Percentiles rank a stretch among this genome's conserved stretches.
Conservation (phyloP, 2,888 invertebrate species). For the Laspeyria flexula region DNA sequence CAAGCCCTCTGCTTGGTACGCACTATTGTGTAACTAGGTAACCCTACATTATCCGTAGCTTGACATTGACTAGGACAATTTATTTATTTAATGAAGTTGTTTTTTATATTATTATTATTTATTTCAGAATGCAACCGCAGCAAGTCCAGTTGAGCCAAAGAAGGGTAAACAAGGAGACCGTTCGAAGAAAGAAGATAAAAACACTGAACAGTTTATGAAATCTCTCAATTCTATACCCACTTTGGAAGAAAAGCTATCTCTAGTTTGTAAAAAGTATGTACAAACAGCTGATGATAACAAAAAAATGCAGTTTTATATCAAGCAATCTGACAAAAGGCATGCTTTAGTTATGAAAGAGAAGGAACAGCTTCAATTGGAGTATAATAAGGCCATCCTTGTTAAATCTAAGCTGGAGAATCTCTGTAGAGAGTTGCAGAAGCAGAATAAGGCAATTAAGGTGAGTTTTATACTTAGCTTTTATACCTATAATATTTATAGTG, state of each 20-base stretch:
- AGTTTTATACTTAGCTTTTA: no score
- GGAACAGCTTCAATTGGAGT: constrained; percentile 93
- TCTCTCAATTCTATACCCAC: constrained; percentile 84
- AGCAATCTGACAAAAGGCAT: constrained; percentile 87
- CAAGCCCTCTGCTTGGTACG: no score
- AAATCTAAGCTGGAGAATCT: constrained; percentile 95
- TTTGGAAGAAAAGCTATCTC: constrained; percentile 89
- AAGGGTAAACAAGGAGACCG: constrained; percentile 76
- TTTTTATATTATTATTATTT: not conserved
- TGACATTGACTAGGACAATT: no score
- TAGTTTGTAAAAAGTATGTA: constrained; percentile 91
- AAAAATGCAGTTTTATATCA: constrained; percentile 84
- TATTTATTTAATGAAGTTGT: no score
- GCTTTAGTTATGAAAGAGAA: constrained; percentile 89
- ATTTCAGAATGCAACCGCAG: constrained; percentile 52
- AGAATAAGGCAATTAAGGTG: constrained; percentile 96
- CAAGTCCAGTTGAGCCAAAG: constrained; percentile 56
- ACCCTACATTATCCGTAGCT: no score
- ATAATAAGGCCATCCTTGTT: constrained; percentile 92
- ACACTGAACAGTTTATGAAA: constrained; percentile 89
- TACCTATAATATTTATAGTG: no score
- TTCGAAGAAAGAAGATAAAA: constrained; percentile 85
- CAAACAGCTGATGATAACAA: constrained; percentile 91
- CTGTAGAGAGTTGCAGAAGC: constrained; percentile 96
- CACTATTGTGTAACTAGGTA: no score